phyloP scores from a whole-genome alignment of 2,797 vertebrate species.

The Pseudopleuronectes americanus region DNA sequence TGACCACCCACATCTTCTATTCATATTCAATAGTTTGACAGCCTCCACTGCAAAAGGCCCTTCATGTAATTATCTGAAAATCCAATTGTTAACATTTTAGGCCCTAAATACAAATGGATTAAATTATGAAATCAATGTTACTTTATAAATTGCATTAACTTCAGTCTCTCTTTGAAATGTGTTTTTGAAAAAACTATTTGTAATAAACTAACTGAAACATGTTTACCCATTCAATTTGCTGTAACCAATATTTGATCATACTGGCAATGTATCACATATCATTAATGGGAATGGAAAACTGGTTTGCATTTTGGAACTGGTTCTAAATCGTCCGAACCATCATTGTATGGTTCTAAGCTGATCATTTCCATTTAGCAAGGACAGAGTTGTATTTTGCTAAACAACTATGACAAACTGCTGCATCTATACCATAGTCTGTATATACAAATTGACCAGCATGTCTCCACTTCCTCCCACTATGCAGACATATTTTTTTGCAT shows the following conservation, averaged over 20 bases:
- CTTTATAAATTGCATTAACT: too few relatives aligned
- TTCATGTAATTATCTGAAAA: not conserved
- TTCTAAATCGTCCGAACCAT: not conserved
- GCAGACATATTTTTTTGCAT: too few relatives aligned
- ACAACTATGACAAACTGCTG: not conserved
- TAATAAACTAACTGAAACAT: too few relatives aligned
- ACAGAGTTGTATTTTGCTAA: not conserved
- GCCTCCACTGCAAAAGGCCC: not conserved
- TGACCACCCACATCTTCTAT: constrained; percentile 37
- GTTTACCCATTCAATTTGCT: not conserved
- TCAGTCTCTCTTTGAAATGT: too few relatives aligned
- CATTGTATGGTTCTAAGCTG: not conserved
- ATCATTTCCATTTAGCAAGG: not conserved
- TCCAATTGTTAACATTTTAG: not conserved
- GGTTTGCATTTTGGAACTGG: not conserved
- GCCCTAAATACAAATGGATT: too few relatives aligned
- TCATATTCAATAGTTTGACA: not conserved
- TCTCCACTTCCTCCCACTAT: too few relatives aligned
- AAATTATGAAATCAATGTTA: too few relatives aligned
- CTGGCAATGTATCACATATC: too few relatives aligned
- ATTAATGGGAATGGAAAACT: not conserved
- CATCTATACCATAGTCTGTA: too few relatives aligned
- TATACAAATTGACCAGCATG: too few relatives aligned
- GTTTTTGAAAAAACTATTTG: too few relatives aligned
- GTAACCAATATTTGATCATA: not conserved